Percentiles rank a stretch among this genome's conserved stretches.
Conservation (phyloP, 2,113 vertebrate genomes). For the Ceratotherium simum region DNA sequence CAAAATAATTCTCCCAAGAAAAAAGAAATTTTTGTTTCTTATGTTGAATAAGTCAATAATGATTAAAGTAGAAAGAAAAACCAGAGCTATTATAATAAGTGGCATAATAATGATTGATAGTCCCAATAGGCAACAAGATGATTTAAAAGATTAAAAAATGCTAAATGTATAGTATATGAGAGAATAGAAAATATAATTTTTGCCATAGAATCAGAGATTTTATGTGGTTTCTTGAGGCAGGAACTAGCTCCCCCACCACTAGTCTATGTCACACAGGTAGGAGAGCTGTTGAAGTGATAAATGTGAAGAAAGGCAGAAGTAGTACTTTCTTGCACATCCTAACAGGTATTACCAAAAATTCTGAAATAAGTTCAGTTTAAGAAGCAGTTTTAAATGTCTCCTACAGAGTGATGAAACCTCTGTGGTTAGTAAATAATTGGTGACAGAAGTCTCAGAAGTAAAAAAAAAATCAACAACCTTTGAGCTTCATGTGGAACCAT, state of each 20-base stretch:
- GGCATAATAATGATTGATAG: neutral
- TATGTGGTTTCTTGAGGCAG: neutral
- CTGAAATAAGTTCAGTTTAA: slow-evolving; percentile 58
- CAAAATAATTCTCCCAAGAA: neutral
- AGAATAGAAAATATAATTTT: neutral
- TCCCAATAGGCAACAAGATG: neutral
- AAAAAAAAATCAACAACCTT: slow-evolving; percentile 74
- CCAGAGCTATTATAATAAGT: neutral
- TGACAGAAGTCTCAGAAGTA: slow-evolving; percentile 70
- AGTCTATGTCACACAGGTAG: neutral
- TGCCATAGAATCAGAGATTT: neutral
- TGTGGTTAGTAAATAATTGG: slow-evolving; percentile 74
- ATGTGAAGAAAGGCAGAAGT: neutral
- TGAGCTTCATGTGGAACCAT: slow-evolving; percentile 71
- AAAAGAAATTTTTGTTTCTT: neutral
- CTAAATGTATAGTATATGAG: neutral
- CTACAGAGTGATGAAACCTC: slow-evolving; percentile 70
- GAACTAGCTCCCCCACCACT: neutral
- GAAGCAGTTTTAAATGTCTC: slow-evolving; percentile 72
- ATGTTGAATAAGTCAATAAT: neutral
- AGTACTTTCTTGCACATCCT: neutral
- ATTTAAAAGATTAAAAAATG: neutral
- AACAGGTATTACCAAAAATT: neutral
- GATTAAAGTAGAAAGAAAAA: neutral
- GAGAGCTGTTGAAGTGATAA: slow-evolving; percentile 48